Percentiles rank a stretch among this genome's conserved stretches.
phyloP scores from a whole-genome alignment of 2,888 invertebrate species.

The Neoscelio sp. region DNA sequence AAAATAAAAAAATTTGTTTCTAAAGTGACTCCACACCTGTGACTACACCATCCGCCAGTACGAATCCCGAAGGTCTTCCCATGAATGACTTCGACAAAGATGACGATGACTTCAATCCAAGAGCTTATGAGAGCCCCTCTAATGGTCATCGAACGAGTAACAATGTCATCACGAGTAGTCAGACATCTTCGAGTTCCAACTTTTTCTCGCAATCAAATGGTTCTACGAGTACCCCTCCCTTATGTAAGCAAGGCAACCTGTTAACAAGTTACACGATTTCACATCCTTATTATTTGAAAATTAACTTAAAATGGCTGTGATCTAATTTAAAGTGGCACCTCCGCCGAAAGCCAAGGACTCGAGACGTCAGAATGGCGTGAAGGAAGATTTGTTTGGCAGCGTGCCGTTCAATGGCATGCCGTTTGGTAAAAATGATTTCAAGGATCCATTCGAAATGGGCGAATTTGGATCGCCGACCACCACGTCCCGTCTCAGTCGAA shows the following conservation, averaged over 20 bases:
- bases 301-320: neutral
- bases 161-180: slow-evolving; percentile 79
- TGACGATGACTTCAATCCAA: slow-evolving; percentile 94
- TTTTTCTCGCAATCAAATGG: slow-evolving; percentile 83
- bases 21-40: slow-evolving; percentile 74
- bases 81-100: slow-evolving; percentile 90
- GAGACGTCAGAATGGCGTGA: slow-evolving; percentile 83
- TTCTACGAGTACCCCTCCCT: slow-evolving; percentile 86
- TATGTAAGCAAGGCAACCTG: slow-evolving; percentile 87
- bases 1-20: slow-evolving; percentile 14
- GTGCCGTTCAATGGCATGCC: slow-evolving; percentile 88
- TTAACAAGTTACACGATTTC: neutral
- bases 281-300: neutral
- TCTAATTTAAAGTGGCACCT: slow-evolving; percentile 90
- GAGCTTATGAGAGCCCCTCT: slow-evolving; percentile 89
- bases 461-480: slow-evolving; percentile 85
- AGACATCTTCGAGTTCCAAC: slow-evolving; percentile 82
- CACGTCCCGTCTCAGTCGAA: slow-evolving; percentile 83
- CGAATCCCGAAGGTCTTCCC: slow-evolving; percentile 90
- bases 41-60: slow-evolving; percentile 88
- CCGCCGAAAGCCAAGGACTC: slow-evolving; percentile 89
- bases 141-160: slow-evolving; percentile 81
- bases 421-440: slow-evolving; percentile 81
- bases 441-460: slow-evolving; percentile 94
- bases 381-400: slow-evolving; percentile 92